phyloP scores from a whole-genome alignment of 2,888 invertebrate genomes.

The Oxytorus armatus region DNA sequence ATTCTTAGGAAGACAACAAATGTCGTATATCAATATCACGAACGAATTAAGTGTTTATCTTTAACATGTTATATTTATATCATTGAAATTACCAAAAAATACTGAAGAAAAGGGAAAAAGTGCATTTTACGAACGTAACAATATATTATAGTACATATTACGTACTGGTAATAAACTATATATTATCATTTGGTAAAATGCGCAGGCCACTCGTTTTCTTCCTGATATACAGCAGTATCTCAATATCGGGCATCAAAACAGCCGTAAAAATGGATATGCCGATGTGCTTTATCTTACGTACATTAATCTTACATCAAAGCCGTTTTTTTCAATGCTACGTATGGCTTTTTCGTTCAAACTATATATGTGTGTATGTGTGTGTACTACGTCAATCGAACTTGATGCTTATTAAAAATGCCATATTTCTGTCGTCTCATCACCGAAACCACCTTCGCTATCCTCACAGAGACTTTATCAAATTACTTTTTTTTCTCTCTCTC shows the following conservation, averaged over 20 bases:
- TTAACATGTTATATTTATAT: neutral
- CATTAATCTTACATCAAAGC: constrained; percentile 51
- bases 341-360: constrained; percentile 19
- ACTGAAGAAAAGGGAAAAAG: neutral
- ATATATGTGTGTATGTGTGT: constrained; percentile 21
- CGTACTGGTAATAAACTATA: constrained; percentile 37
- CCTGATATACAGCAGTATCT: neutral
- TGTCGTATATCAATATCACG: constrained; percentile 37
- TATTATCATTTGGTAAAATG: constrained; percentile 38
- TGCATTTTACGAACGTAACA: too few species aligned
- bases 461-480: constrained; percentile 21
- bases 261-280: constrained; percentile 56
- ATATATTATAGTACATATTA: too few species aligned
- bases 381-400: constrained; percentile 61
- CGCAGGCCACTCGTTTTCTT: constrained; percentile 56
- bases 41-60: neutral
- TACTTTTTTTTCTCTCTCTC: neutral
- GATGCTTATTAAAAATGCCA: constrained; percentile 55
- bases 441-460: constrained; percentile 27
- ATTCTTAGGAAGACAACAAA: constrained; percentile 61
- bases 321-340: constrained; percentile 31
- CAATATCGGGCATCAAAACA: constrained; percentile 23
- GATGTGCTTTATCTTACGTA: constrained; percentile 48
- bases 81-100: too few species aligned
- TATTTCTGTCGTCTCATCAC: constrained; percentile 1